Evolutionary conservation across 53 echinoderm and acorn worm genomes (phyloP).

Genomic region (Henricia sp.): DNA sequence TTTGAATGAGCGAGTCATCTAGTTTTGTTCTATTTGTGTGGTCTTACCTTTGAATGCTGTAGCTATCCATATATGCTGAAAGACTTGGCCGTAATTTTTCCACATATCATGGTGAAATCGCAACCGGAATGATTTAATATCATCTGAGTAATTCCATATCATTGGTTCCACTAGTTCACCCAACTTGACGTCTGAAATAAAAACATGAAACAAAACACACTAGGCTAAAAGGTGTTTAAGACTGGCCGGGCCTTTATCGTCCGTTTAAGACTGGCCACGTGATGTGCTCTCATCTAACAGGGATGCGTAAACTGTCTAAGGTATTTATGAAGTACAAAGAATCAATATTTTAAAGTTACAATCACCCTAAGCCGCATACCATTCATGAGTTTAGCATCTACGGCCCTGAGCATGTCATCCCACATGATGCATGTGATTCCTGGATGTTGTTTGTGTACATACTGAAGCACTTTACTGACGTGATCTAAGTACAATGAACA

Average conservation of each 20-base stretch:
- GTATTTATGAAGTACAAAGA: neutral
- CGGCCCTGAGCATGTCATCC: constrained; percentile 87
- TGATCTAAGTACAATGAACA: constrained; percentile 72
- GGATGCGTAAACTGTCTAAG: too few relatives aligned
- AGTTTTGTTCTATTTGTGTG: neutral
- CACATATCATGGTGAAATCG: constrained; percentile 63
- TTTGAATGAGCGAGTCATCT: neutral
- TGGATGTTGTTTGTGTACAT: constrained; percentile 74
- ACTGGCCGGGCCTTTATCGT: too few relatives aligned
- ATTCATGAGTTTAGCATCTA: constrained; percentile 62
- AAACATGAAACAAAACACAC: neutral
- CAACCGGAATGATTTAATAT: constrained; percentile 47
- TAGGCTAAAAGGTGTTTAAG: too few relatives aligned
- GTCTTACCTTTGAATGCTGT: constrained; percentile 89
- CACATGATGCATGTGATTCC: constrained; percentile 84
- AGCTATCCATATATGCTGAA: constrained; percentile 84
- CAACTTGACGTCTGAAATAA: constrained; percentile 67
- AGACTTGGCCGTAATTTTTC: constrained; percentile 68
- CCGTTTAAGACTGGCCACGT: too few relatives aligned
- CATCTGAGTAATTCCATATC: constrained; percentile 84
- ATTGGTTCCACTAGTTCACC: constrained; percentile 82
- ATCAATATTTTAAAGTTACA: neutral
- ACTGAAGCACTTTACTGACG: constrained; percentile 63
- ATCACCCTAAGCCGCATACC: too few relatives aligned
- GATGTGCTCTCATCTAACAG: too few relatives aligned